Evolutionary conservation across 2,113 vertebrate species (phyloP).

Genomic region (Camarhynchus parvulus): DNA sequence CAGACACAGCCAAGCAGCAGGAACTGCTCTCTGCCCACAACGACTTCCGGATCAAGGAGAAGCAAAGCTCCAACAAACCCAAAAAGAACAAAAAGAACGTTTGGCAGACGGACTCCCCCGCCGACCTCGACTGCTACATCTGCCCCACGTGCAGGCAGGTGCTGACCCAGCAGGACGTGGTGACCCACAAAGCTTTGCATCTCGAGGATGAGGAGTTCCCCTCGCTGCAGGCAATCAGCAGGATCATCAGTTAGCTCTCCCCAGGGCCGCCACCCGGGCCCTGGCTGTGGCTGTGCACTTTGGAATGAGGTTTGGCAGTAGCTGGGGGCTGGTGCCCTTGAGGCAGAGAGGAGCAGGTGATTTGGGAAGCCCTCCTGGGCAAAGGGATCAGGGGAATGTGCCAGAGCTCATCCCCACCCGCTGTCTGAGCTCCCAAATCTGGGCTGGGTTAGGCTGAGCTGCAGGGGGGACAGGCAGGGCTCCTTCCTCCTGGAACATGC

Average conservation of each 20-base stretch:
- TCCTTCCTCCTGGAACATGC: not conserved
- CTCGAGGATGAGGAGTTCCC: slow-evolving; percentile 90
- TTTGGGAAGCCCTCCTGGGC: not conserved
- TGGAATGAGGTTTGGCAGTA: slow-evolving; percentile 4
- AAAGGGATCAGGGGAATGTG: not conserved
- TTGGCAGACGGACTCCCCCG: slow-evolving; percentile 79
- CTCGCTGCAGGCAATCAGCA: slow-evolving; percentile 91
- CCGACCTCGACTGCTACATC: slow-evolving; percentile 88
- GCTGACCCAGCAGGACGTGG: slow-evolving; percentile 86
- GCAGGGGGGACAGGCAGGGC: not conserved
- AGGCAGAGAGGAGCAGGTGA: not conserved
- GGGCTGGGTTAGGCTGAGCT: not conserved
- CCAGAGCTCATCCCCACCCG: not conserved
- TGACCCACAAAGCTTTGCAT: slow-evolving; percentile 89
- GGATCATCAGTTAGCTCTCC: slow-evolving; percentile 88
- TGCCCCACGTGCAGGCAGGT: slow-evolving; percentile 95
- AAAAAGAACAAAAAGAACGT: slow-evolving; percentile 88
- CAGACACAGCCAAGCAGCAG: slow-evolving; percentile 92
- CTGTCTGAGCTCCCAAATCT: not conserved
- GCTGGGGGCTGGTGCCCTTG: not conserved
- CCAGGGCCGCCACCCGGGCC: not conserved
- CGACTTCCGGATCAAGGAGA: slow-evolving; percentile 81
- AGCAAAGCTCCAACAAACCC: slow-evolving; percentile 74
- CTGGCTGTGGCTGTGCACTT: not conserved
- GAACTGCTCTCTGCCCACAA: slow-evolving; percentile 92